A percentile compares a stretch with the other conserved stretches of the same genome.
phyloP scores from a whole-genome alignment of 2,797 vertebrate genomes.

The Garrulus glandarius region DNA sequence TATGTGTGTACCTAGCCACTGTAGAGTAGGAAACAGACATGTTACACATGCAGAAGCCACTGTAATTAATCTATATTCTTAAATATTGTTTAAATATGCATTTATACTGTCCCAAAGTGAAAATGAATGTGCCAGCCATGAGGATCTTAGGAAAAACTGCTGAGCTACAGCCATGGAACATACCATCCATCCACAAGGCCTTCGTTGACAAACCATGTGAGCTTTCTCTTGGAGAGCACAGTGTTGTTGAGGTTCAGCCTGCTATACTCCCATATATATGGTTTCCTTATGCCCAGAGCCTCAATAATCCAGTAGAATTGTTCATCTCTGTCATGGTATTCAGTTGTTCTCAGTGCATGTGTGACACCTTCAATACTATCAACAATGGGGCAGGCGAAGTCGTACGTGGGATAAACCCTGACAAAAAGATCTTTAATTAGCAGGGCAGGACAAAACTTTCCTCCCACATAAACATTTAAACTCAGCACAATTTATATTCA shows the following conservation, averaged over 20 bases:
- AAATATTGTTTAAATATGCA: background rate
- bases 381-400: slow-evolving; percentile 98
- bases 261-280: slow-evolving; percentile 95
- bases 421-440: background rate
- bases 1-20: background rate
- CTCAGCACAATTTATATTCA: background rate
- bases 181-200: slow-evolving; percentile 98
- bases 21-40: background rate
- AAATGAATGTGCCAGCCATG: accelerated
- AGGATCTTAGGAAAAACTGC: background rate
- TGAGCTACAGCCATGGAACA: slow-evolving; percentile 27
- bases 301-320: slow-evolving; percentile 97
- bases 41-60: background rate
- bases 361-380: slow-evolving; percentile 97
- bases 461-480: background rate
- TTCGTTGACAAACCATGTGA: slow-evolving; percentile 97
- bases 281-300: slow-evolving; percentile 88
- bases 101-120: background rate
- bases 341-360: slow-evolving; percentile 94
- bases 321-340: slow-evolving; percentile 97
- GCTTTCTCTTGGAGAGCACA: slow-evolving; percentile 94
- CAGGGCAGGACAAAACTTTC: background rate
- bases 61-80: background rate
- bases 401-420: slow-evolving; percentile 93
- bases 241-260: slow-evolving; percentile 98